Evolutionary conservation across 2,888 invertebrate species (phyloP).

Genomic region (Acanthosepion esculentum): DNA sequence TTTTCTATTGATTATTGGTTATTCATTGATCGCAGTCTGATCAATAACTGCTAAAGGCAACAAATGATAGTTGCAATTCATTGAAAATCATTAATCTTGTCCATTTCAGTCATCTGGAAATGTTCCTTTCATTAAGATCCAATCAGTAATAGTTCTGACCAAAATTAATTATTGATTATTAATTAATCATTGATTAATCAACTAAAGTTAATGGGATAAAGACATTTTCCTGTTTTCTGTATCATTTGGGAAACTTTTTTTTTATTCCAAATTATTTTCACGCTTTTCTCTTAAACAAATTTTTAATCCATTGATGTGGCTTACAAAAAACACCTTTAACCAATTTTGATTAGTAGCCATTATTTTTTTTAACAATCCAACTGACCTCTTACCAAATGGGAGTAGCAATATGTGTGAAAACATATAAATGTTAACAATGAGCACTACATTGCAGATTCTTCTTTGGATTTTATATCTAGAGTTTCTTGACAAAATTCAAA

Average conservation of each 20-base stretch:
- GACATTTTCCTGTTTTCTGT: not conserved
- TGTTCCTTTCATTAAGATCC: not conserved
- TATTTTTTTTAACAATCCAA: too few relatives aligned
- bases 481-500: too few relatives aligned
- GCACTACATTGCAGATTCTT: too few relatives aligned
- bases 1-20: not conserved
- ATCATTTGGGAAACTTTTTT: not conserved
- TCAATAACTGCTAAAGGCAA: conserved; percentile 5
- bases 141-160: conserved; percentile 15
- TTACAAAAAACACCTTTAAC: not conserved
- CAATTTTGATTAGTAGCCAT: not conserved
- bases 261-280: not conserved
- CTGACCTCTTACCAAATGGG: too few relatives aligned
- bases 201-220: not conserved
- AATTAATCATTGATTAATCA: not conserved
- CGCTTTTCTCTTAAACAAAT: not conserved
- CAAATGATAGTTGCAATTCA: not conserved
- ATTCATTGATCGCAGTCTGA: not conserved
- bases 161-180: conserved; percentile 16
- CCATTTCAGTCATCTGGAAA: not conserved
- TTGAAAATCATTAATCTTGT: conserved; percentile 33
- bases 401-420: too few relatives aligned
- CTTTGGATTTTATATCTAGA: too few relatives aligned
- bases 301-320: not conserved
- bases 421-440: too few relatives aligned